Evolutionary conservation across 1,140 invertebrate species (phyloP), one percentile per base, ranked within the genome.

Genomic region (Drosophila triauraria): DNA sequence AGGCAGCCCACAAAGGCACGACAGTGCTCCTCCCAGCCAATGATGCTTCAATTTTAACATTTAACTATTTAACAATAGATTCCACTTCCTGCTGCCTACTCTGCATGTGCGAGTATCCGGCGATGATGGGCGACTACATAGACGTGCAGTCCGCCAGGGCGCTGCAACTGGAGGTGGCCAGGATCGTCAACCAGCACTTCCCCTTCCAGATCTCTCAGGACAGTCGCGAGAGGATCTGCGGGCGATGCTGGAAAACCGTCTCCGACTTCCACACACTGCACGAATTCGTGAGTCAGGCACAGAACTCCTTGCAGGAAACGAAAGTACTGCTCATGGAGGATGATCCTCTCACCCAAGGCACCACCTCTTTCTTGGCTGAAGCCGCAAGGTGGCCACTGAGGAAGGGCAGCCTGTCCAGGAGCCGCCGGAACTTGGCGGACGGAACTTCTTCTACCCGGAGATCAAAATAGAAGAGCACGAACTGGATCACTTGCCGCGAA

Each of bases 391-490:
- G 32, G n/a, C 25, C 15, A 4, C 23, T 2, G 30, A 38, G 8
- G 56, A 60, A 17, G 42, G 40, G 4, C 63, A 57, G 8, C 12
- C 32, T 0, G 23, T 47, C 17, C 46, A 40, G 43, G 75, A 67
- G 23, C 25, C 32, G 5, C 9, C 40, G 1, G 84, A 80, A 15
- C 32, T 46, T 1, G 68, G 53, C 30, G 80, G 42, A 1, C 56
- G 68, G 4, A 77, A 77, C 35, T 90, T 84, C 38, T 91, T 91
- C 13, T 92, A 80, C 30, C 86, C 91, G 1, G 91, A 92, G 62
- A 63, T 92, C 0, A 92, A 92, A 38, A 88, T 92, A 27, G 91
- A 92, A 42, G 91, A 91, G 4, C 82, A 91, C 42, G 91, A 92
- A 20, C 72, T 92, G 43, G 91, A 92, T 23, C 76, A 91, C 17